Conservation (phyloP, 2,797 vertebrate genomes). For the Anabas testudineus region DNA sequence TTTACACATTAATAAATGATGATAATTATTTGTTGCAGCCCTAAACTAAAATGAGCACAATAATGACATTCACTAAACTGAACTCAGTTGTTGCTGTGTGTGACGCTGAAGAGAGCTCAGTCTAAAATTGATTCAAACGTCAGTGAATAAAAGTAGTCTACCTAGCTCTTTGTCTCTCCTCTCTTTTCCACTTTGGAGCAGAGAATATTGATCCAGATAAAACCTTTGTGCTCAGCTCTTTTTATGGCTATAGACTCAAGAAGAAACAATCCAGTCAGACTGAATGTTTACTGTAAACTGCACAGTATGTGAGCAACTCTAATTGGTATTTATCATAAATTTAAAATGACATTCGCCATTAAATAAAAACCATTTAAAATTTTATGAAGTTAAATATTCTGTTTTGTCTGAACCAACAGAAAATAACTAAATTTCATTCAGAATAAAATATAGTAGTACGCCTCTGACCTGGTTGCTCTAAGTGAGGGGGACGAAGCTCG, state of each 20-base stretch:
- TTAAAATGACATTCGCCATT: background rate
- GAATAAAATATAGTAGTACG: slow-evolving; percentile 17
- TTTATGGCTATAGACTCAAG: slow-evolving; percentile 58
- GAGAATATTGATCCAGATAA: slow-evolving; percentile 64
- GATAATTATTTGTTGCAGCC: background rate
- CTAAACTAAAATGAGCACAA: background rate
- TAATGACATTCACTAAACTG: background rate
- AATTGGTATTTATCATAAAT: slow-evolving; percentile 1
- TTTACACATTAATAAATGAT: background rate
- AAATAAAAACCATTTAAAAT: background rate
- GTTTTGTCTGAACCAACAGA: background rate
- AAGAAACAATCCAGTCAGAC: slow-evolving; percentile 39
- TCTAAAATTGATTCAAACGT: slow-evolving; percentile 54
- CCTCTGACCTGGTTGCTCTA: slow-evolving; percentile 93
- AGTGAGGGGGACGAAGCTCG: slow-evolving; percentile 90
- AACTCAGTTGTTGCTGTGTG: slow-evolving; percentile 26
- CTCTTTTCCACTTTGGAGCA: slow-evolving; percentile 59
- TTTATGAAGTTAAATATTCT: background rate
- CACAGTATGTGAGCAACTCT: slow-evolving; percentile 8
- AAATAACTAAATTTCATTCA: background rate
- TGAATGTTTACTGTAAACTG: slow-evolving; percentile 12
- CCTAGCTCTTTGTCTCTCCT: slow-evolving; percentile 51
- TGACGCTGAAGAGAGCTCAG: slow-evolving; percentile 21
- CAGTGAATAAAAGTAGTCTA: slow-evolving; percentile 54
- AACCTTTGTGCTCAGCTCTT: slow-evolving; percentile 69